A percentile compares a stretch with the other conserved stretches of the same genome.
phyloP scores from a whole-genome alignment of 2,797 vertebrate genomes.

The Pempheris klunzingeri region DNA sequence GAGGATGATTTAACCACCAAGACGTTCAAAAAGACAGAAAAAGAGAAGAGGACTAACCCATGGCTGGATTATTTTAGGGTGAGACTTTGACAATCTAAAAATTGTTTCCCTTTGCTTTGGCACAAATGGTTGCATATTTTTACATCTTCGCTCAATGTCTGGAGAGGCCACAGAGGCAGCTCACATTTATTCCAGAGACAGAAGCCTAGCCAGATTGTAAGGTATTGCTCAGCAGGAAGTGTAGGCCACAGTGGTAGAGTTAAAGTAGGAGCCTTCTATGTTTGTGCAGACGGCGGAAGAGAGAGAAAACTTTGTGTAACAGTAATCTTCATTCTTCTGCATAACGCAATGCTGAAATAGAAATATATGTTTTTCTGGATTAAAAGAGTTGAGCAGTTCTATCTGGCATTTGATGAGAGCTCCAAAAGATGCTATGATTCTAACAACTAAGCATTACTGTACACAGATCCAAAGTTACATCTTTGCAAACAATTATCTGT shows the following conservation, averaged over 20 bases:
- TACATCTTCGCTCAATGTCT: not conserved
- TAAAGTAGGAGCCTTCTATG: conserved; percentile 2
- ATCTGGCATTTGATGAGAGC: conserved; percentile 14
- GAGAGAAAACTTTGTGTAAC: conserved; percentile 14
- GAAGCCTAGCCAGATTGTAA: conserved; percentile 16
- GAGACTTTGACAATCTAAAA: conserved; percentile 51
- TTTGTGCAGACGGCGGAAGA: conserved; percentile 32
- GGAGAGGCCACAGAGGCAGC: not conserved
- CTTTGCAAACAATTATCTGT: not conserved
- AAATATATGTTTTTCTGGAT: conserved; percentile 37
- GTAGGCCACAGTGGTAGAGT: conserved; percentile 35
- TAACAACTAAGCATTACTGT: conserved; percentile 19
- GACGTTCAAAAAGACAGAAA: conserved; percentile 11
- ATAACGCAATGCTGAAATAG: conserved; percentile 28
- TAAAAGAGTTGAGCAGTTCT: conserved; percentile 29
- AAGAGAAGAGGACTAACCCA: conserved; percentile 50
- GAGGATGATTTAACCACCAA: conserved; percentile 63
- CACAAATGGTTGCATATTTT: not conserved
- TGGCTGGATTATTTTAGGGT: conserved; percentile 71
- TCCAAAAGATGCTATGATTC: conserved; percentile 38
- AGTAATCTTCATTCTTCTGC: conserved; percentile 24
- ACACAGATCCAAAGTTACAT: conserved; percentile 15
- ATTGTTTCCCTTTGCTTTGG: not conserved
- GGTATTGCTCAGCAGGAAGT: conserved; percentile 48
- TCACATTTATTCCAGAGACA: conserved; percentile 29